Base-by-base conservation (phyloP, 1,140 invertebrate species). In the Phenacoccus solenopsis region DNA sequence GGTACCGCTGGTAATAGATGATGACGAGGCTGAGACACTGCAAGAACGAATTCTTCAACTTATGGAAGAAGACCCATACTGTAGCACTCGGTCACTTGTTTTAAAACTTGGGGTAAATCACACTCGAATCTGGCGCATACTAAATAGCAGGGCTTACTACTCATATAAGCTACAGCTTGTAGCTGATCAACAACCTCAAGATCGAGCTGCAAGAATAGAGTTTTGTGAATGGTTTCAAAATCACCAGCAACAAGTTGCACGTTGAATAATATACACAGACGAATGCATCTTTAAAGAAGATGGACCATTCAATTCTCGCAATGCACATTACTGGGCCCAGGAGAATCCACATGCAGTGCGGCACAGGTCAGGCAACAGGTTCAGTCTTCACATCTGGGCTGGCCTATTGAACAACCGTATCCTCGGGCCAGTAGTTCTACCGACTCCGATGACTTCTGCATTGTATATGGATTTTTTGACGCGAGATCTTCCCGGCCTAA, bases 351-450 rank as follows among this genome's bases (percentile, higher is more conserved):
- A 59, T n/a, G 21, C 16, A 16, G 21, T 22, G 4, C 5, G 5
- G 56, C 7, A 16, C 5, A 59, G 56, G 7, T 59, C 56, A 16
- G 4, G n/a, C 4, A 22, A 5, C n/a, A 5, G 21, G 4, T 59
- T 59, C 56, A 9, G 7, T 5, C 7, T 59, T 5, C 5, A 59
- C 56, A n/a, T 59, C 4, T 59, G 56, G 56, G 56, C 16, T 32
- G 21, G 21, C 7, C 5, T 59, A 20, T 5, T 59, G 5, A n/a
- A 72, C n/a, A 64, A 75, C 69, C 27, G 59, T 70, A 73, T 78
- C 30, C 74, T 79, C 21, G 77, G 77, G 7, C 75, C 75, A 72
- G 72, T 76, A 69, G 76, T 78, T 67, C 72, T 76, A 59, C 71
- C 74, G 28, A 72, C 72, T 28, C 75, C 74, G 72, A 28, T 75